phyloP scores from a whole-genome alignment of 2,888 invertebrate genomes.

The Sturmia bella region DNA sequence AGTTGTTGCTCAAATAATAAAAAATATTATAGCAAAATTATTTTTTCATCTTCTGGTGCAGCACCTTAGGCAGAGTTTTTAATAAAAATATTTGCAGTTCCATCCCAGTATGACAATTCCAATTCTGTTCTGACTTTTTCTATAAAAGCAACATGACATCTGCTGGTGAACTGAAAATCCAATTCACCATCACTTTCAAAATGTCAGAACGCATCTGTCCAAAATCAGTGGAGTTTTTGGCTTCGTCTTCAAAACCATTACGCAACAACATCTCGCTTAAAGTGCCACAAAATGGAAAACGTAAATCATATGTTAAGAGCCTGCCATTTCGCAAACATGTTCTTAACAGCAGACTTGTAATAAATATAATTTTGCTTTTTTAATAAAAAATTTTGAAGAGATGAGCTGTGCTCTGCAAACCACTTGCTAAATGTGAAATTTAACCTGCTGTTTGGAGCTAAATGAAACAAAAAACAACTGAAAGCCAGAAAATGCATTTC shows the following conservation, averaged over 20 bases:
- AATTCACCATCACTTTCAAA: neutral
- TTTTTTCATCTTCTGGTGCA: no score
- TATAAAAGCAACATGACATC: conserved; percentile 18
- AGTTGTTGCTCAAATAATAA: no score
- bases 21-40: no score
- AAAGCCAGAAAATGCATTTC: neutral
- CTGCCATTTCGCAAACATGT: conserved; percentile 47
- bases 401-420: neutral
- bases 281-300: conserved; percentile 17
- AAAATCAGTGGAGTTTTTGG: neutral
- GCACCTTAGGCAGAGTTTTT: no score
- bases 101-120: no score
- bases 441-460: neutral
- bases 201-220: neutral
- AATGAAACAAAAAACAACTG: neutral
- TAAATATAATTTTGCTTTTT: neutral
- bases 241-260: neutral
- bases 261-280: neutral
- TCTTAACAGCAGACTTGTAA: conserved; percentile 3
- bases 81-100: no score
- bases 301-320: conserved; percentile 34
- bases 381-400: neutral
- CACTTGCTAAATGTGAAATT: conserved; percentile 2
- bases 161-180: conserved; percentile 1
- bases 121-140: conserved; percentile 25